Base-by-base conservation (phyloP, 1,140 invertebrate genomes). In the Archivesica marissinica region DNA sequence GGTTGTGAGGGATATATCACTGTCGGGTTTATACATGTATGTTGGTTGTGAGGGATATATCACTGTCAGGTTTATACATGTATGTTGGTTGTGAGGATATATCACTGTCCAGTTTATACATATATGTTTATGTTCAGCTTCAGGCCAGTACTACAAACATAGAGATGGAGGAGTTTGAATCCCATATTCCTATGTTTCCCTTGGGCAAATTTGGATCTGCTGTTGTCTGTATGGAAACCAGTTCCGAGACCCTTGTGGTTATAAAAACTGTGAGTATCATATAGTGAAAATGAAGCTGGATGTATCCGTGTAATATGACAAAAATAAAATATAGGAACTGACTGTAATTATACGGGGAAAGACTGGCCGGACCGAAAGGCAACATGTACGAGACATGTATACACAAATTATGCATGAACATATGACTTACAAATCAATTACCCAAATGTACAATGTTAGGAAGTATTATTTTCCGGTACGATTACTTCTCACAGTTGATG, bases 151-250 rank as follows among this genome's bases (percentile, higher is more conserved):
- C 23, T 6, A 13, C 2, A 20, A 76, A 76, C 25, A 7, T 30
- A 3, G 20, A 56, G 20, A 20, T 64, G 25, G 20, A 39, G n/a
- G 50, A 72, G 11, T 82, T 56, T 70, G 33, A 44, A 35, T 74
- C 80, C 17, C 66, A 74, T 25, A 35, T 25, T 6, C 80, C 80
- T 0, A 38, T 82, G 66, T 74, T 41, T 70, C 25, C 47, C 9
- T 52, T 82, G n/a, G 80, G 80, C 9, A 82, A 74, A n/a, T 82
- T 82, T 70, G 38, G 52, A n/a, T 38, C 50, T 1, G 68, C 47
- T 25, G 6, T 70, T 47, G 52, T 82, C 28, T 82, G 80, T 38
- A 50, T 54, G 68, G 68, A 82, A 9, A 72, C 17, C 20, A 25
- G 33, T 0, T 41, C 20, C 1, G 38, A 74, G 23, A 33, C n/a